These are phyloP conservation scores for Parelbella ahira DNA, from an alignment of 2,888 invertebrate species.

Conservation along the genomic window DNA sequence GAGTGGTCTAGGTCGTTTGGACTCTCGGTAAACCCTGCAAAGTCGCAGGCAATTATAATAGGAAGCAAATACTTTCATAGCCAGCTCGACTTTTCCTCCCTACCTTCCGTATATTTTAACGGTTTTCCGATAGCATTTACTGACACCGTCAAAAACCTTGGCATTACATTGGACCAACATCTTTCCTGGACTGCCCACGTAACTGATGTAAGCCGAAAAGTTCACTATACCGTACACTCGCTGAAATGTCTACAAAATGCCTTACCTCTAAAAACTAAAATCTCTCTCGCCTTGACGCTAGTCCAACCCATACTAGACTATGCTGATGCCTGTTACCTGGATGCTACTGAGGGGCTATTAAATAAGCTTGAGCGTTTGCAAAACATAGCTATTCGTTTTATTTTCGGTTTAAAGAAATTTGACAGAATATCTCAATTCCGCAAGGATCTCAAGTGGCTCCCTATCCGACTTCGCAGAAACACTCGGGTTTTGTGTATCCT, in stretches of 20 bases:
- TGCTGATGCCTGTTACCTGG: conserved; percentile 10
- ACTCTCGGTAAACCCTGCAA: not conserved
- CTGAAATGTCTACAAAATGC: not conserved
- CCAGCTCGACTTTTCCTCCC: not conserved
- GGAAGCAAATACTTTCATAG: not conserved
- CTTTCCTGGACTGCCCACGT: not conserved
- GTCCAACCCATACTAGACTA: conserved; percentile 9
- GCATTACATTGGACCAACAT: not conserved
- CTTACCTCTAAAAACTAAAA: not conserved
- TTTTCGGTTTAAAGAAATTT: conserved; percentile 14
- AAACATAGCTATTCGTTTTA: conserved; percentile 17
- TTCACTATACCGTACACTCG: not conserved
- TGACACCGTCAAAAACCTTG: not conserved
- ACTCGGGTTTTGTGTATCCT: not conserved
- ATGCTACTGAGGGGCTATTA: conserved; percentile 5
- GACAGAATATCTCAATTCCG: conserved; percentile 8
- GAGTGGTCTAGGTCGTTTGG: not conserved
- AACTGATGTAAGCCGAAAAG: not conserved
- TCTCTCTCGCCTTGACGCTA: not conserved
- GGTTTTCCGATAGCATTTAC: not conserved
- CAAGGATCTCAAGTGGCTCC: conserved; percentile 11
- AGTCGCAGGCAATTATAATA: conserved; percentile 2
- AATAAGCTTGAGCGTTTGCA: conserved; percentile 19
- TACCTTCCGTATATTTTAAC: not conserved
- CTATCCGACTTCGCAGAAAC: conserved; percentile 1